Conservation (phyloP, 37 sponge, comb jelly and placozoan genomes). For the Spongilla lacustris region DNA sequence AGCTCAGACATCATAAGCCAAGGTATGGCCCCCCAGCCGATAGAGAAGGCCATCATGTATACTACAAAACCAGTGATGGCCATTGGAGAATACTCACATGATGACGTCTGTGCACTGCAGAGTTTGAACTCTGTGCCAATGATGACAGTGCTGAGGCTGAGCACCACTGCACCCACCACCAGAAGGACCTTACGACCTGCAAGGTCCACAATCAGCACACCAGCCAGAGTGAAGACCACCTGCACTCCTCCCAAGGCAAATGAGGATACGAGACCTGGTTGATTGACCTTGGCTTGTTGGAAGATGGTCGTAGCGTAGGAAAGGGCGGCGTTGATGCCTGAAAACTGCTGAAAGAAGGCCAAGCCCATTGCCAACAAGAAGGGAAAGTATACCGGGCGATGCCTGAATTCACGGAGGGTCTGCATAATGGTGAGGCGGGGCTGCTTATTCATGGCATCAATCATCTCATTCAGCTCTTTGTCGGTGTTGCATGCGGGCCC, state of each 20-base stretch:
- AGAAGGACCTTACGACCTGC: slow-evolving; percentile 71
- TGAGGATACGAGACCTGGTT: slow-evolving; percentile 8
- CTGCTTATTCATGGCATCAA: neutral
- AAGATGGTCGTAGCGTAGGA: slow-evolving; percentile 68
- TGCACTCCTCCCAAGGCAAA: slow-evolving; percentile 51
- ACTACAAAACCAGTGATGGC: slow-evolving; percentile 49
- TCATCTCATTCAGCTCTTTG: slow-evolving; percentile 45
- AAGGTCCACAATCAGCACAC: slow-evolving; percentile 68
- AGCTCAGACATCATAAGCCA: slow-evolving; percentile 85
- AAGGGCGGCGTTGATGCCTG: slow-evolving; percentile 78
- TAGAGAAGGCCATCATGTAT: slow-evolving; percentile 74
- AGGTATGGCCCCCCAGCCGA: slow-evolving; percentile 85
- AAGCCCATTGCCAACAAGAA: slow-evolving; percentile 41
- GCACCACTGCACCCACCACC: slow-evolving; percentile 29
- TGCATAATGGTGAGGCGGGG: neutral
- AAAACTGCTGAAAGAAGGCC: slow-evolving; percentile 80
- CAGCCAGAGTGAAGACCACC: slow-evolving; percentile 48
- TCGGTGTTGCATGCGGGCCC: slow-evolving; percentile 39
- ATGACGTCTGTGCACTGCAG: neutral
- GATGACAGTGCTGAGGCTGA: slow-evolving; percentile 48
- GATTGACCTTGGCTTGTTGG: neutral
- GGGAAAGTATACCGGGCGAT: slow-evolving; percentile 28
- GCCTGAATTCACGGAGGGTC: slow-evolving; percentile 16
- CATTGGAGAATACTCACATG: neutral
- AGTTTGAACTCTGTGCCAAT: slow-evolving; percentile 45